phyloP scores from a whole-genome alignment of 2,888 invertebrate genomes.

The Pyrrhosoma nymphula region DNA sequence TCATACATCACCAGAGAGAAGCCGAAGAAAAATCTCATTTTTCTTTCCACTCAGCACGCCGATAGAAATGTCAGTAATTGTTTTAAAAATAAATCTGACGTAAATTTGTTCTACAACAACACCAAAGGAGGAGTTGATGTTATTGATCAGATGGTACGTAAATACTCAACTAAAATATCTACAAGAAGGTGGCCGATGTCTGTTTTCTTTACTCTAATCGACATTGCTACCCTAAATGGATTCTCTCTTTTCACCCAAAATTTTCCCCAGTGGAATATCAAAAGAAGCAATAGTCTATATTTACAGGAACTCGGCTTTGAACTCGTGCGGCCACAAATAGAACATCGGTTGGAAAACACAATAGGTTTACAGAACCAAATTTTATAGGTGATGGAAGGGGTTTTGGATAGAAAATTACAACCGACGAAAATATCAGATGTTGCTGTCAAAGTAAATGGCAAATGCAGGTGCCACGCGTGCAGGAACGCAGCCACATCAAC shows the following conservation, averaged over 20 bases:
- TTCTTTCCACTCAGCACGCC: slow-evolving; percentile 7
- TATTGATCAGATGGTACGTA: neutral
- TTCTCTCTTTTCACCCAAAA: neutral
- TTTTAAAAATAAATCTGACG: neutral
- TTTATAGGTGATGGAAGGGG: neutral
- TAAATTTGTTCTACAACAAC: slow-evolving; percentile 43
- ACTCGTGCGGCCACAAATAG: slow-evolving; percentile 26
- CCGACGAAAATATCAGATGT: neutral
- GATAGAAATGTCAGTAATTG: slow-evolving; percentile 11
- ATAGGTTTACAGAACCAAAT: slow-evolving; percentile 3
- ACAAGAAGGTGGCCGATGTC: slow-evolving; percentile 11
- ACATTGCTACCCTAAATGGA: too few species aligned
- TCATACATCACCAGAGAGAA: slow-evolving; percentile 37
- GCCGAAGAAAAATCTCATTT: slow-evolving; percentile 48
- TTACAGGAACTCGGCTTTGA: slow-evolving; percentile 26
- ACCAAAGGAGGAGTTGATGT: slow-evolving; percentile 13
- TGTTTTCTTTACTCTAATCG: neutral
- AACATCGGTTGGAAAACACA: neutral
- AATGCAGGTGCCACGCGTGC: too few species aligned
- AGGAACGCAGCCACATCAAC: too few species aligned
- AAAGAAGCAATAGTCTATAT: slow-evolving; percentile 25
- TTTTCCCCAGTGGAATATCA: neutral
- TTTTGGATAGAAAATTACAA: neutral
- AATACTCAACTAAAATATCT: slow-evolving; percentile 19
- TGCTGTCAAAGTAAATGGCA: neutral